These are phyloP conservation scores for Tenebrosternarchus preto DNA, from an alignment of 2,113 vertebrate genomes.

Conservation along the genomic window DNA sequence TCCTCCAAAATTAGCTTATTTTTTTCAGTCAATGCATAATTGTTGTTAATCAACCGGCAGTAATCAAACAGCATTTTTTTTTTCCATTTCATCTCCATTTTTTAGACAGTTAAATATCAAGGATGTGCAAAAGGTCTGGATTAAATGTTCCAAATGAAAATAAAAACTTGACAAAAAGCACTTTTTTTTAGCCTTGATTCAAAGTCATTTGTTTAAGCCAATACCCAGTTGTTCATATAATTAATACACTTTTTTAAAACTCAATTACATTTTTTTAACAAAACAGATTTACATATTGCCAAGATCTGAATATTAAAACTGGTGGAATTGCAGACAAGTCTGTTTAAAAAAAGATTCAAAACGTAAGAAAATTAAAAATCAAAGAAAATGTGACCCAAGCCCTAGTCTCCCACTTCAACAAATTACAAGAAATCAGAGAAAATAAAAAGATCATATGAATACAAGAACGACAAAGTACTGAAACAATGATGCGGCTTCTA, in stretches of 20 bases:
- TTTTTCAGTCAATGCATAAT: slow-evolving; percentile 89
- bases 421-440: slow-evolving; percentile 57
- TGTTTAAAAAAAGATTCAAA: slow-evolving; percentile 52
- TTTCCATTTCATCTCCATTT: slow-evolving; percentile 74
- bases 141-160: slow-evolving; percentile 71
- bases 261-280: slow-evolving; percentile 35
- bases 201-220: slow-evolving; percentile 60
- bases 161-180: slow-evolving; percentile 57
- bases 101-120: slow-evolving; percentile 91
- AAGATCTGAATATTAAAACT: slow-evolving; percentile 59
- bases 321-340: slow-evolving; percentile 50
- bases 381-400: slow-evolving; percentile 34
- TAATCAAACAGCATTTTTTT: slow-evolving; percentile 86
- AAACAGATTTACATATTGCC: slow-evolving; percentile 62
- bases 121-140: slow-evolving; percentile 87
- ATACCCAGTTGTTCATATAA: slow-evolving; percentile 47
- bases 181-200: slow-evolving; percentile 60
- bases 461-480: slow-evolving; percentile 22
- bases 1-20: slow-evolving; percentile 96
- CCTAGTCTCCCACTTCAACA: slow-evolving; percentile 51
- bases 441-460: slow-evolving; percentile 45
- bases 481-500: slow-evolving; percentile 31
- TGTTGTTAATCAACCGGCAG: slow-evolving; percentile 84
- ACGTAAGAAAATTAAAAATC: slow-evolving; percentile 41
- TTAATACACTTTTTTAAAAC: slow-evolving; percentile 29